These are phyloP conservation scores for Ciconia maguari DNA, from an alignment of 2,113 vertebrate species.

Conservation along the genomic window DNA sequence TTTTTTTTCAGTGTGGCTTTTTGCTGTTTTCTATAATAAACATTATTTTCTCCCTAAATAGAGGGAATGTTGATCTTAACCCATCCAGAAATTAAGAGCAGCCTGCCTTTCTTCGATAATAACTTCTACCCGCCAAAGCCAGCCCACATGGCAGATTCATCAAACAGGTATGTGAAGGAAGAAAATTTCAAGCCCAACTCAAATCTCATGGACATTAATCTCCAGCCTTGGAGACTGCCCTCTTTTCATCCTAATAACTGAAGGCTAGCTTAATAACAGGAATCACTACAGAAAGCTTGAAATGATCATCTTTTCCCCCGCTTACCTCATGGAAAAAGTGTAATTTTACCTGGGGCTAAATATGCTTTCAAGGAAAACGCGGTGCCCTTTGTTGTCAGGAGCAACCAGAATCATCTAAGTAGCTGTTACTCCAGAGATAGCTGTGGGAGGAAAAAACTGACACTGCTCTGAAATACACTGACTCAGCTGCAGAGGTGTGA, in stretches of 20 bases:
- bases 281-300: conserved; percentile 35
- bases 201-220: conserved; percentile 16
- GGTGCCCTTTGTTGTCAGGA: conserved; percentile 27
- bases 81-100: conserved; percentile 3
- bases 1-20: background rate
- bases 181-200: conserved; percentile 25
- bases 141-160: background rate
- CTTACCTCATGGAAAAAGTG: conserved; percentile 16
- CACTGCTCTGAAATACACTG: background rate
- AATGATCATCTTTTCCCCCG: conserved; percentile 10
- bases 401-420: conserved; percentile 3
- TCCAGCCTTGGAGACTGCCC: conserved; percentile 8
- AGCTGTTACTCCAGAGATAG: background rate
- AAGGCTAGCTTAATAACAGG: conserved; percentile 39
- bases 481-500: conserved; percentile 23
- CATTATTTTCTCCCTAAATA: background rate
- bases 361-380: background rate
- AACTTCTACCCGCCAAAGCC: conserved; percentile 39
- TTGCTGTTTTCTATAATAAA: background rate
- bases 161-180: conserved; percentile 10
- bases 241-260: conserved; percentile 50
- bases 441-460: background rate
- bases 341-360: conserved; percentile 38
- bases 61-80: background rate
- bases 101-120: conserved; percentile 8